Evolutionary conservation across 2,113 vertebrate species (phyloP).

Genomic region (Oncorhynchus gorbuscha): DNA sequence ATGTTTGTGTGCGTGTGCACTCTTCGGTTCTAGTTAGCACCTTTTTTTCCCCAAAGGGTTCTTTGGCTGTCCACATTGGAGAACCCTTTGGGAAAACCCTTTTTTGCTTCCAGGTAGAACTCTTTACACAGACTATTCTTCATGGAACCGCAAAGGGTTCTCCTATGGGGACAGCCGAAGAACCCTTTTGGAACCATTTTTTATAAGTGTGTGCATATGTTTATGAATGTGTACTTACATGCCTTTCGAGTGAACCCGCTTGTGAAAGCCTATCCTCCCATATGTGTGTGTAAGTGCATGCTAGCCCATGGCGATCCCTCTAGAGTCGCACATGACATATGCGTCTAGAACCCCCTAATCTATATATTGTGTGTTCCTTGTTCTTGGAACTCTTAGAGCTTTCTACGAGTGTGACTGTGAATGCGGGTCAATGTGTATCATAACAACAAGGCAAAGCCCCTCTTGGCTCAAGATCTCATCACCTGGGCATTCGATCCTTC

Average conservation of each 20-base stretch:
- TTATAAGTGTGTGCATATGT: slow-evolving; percentile 2
- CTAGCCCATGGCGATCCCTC: slow-evolving; percentile 17
- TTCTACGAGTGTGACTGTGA: slow-evolving; percentile 1
- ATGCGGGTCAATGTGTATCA: slow-evolving; percentile 29
- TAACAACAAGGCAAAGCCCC: slow-evolving; percentile 32
- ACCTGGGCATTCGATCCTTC: slow-evolving; percentile 48
- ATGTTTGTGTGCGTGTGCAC: background rate
- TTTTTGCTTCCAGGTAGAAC: too few species aligned
- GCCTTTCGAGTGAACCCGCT: background rate
- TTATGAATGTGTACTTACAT: background rate
- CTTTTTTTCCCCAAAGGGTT: too few species aligned
- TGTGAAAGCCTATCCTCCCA: background rate
- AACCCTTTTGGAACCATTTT: background rate
- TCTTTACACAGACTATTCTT: too few species aligned
- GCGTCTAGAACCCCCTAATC: slow-evolving; percentile 42
- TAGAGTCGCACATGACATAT: background rate
- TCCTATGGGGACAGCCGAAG: too few species aligned
- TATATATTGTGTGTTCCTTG: slow-evolving; percentile 24
- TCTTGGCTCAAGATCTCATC: slow-evolving; percentile 44
- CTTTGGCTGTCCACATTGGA: too few species aligned
- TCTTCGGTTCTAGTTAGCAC: background rate
- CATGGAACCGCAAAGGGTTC: too few species aligned
- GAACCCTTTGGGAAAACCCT: too few species aligned
- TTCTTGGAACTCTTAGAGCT: slow-evolving; percentile 16
- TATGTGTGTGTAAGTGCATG: slow-evolving; percentile 18